A percentile compares a stretch with the other conserved stretches of the same genome.
phyloP scores from a whole-genome alignment of 1,140 invertebrate species.

The Dreissena rostriformis region DNA sequence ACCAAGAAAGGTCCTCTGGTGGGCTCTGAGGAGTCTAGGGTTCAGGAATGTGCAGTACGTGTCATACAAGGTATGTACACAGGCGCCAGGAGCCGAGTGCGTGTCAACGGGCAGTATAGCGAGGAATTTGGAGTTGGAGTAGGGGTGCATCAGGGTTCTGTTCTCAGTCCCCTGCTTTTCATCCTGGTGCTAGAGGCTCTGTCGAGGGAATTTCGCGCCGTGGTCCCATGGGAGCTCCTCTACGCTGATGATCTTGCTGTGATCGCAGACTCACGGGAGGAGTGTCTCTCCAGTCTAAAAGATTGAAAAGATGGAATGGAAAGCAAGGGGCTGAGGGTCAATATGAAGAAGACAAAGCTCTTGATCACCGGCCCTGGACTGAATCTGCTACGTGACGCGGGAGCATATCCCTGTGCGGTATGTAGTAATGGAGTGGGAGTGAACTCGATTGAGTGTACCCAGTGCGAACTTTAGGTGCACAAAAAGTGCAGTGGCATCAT shows the following conservation, averaged over 20 bases:
- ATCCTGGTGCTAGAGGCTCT: slow-evolving; percentile 2
- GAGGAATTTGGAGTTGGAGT: no score
- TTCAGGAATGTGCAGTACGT: not conserved
- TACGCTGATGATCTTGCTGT: slow-evolving; percentile 12
- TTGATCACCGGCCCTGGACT: slow-evolving; percentile 11
- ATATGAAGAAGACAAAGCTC: slow-evolving; percentile 1
- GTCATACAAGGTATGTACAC: not conserved
- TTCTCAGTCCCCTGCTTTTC: no score
- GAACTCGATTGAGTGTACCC: slow-evolving; percentile 18
- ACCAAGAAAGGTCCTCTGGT: slow-evolving; percentile 19
- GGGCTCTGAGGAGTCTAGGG: slow-evolving; percentile 4
- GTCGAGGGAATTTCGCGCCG: slow-evolving; percentile 2
- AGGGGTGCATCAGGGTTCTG: no score
- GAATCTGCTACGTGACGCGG: not conserved
- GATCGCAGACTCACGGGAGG: not conserved
- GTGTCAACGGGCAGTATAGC: no score
- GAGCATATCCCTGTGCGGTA: not conserved
- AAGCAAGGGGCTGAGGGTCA: slow-evolving; percentile 20
- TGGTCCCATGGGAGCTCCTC: slow-evolving; percentile 11
- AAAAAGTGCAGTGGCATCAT: no score
- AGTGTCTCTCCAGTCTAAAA: not conserved
- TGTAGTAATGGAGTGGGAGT: not conserved
- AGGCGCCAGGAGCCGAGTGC: no score
- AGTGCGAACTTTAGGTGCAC: not conserved
- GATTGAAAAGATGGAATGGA: slow-evolving; percentile 15